Percentiles rank a stretch among this genome's conserved stretches.
Evolutionary conservation across 2,113 vertebrate genomes (phyloP).

Genomic region (Colaptes auratus): DNA sequence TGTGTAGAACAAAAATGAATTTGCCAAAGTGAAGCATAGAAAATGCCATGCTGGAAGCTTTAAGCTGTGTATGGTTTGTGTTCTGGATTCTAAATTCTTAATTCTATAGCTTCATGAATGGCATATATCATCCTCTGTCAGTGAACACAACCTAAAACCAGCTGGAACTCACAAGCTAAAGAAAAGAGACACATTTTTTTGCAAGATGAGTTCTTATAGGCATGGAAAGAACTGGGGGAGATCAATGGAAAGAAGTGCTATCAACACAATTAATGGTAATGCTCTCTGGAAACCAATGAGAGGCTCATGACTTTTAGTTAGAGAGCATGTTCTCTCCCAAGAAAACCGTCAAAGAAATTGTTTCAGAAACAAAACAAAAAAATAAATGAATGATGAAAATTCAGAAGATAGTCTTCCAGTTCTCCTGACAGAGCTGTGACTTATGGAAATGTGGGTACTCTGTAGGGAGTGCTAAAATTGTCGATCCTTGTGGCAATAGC

Average conservation of each 20-base stretch:
- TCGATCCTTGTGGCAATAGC: neutral
- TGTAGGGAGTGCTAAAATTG: neutral
- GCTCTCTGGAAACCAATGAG: neutral
- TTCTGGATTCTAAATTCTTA: neutral
- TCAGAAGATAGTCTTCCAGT: neutral
- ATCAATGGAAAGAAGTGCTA: neutral
- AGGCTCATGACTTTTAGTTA: neutral
- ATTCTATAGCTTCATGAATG: neutral
- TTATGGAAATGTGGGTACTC: neutral
- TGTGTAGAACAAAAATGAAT: neutral
- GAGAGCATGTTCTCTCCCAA: neutral
- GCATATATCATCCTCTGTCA: fast-evolving
- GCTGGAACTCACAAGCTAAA: neutral
- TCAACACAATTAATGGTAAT: neutral
- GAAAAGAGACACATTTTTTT: neutral
- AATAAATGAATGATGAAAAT: neutral
- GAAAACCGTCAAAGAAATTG: neutral
- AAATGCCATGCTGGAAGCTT: neutral
- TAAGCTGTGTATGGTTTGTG: neutral
- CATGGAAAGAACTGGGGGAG: neutral
- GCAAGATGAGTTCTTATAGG: neutral
- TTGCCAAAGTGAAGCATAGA: neutral
- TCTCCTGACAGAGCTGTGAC: neutral
- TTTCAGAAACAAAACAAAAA: neutral
- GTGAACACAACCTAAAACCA: neutral